Base-by-base conservation (phyloP, 2,113 vertebrate species). In the Ochotona curzoniae region DNA sequence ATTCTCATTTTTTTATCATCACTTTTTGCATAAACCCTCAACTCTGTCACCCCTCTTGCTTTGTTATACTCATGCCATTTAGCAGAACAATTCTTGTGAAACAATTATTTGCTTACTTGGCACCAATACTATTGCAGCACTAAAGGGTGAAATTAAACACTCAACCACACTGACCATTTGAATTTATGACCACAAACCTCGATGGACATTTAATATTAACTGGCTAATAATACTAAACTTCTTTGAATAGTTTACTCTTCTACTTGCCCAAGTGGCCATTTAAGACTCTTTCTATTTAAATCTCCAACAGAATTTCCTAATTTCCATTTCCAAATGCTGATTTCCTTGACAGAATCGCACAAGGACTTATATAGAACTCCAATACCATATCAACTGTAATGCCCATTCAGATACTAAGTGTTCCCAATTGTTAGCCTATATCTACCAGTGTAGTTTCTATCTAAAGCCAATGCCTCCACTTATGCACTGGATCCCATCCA, bases 71-170 rank as follows among this genome's bases (percentile, higher is more conserved):
- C 78, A 80, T 66, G 60, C 1, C 7, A 23, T 26, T 86, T 83
- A 64, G 35, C 17, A 89, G 89, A 95, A 69, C 23, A 83, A 61
- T 88, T 90, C 12, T 82, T 18, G 44, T 89, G 63, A 82, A 94
- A 89, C 12, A 79, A 73, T 76, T 76, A 76, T 78, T 84, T 66
- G 49, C n/a, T 1, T 63, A 74, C 28, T 35, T 38, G 85, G 8
- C 2, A 71, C 25, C 83, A 83, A 26, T 83, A 69, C 25, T 51
- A 21, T 60, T 25, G 21, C 25, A 87, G 17, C 18, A 78, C 28
- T 64, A 57, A 5, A 26, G 71, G 26, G 64, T 91, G 15, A 83
- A 87, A 91, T 83, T 91, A 71, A 91, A 87, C 15, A 61, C 15
- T 64, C 17, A 94, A 79, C 20, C 30, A 70, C 66, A 83, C 7